Evolutionary conservation across 2,888 invertebrate species (phyloP).

Genomic region (Oscheius sp.): DNA sequence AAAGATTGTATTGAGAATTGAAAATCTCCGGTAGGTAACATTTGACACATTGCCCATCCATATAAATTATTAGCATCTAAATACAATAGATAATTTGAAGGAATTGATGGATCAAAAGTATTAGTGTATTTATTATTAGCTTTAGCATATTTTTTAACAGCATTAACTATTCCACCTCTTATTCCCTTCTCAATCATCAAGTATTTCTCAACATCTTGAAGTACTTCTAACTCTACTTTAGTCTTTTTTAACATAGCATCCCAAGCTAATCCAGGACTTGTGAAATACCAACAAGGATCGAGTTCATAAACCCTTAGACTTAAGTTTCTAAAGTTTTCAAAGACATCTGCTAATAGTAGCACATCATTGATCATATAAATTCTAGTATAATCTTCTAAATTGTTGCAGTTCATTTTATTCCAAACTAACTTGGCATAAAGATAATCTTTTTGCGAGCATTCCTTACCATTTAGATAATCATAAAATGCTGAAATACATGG

Average conservation of each 20-base stretch:
- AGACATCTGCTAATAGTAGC: neutral
- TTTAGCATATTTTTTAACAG: neutral
- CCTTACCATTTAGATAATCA: slow-evolving; percentile 36
- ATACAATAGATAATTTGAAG: no score
- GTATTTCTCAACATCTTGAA: no score
- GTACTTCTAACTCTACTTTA: no score
- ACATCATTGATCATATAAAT: slow-evolving; percentile 35
- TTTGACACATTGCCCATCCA: slow-evolving; percentile 59
- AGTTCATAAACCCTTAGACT: slow-evolving; percentile 27
- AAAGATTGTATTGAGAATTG: neutral
- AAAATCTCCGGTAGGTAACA: slow-evolving; percentile 59
- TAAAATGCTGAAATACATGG: slow-evolving; percentile 41
- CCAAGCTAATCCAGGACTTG: no score
- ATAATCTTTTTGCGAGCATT: slow-evolving; percentile 37
- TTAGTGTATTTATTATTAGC: slow-evolving; percentile 33
- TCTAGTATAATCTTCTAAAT: no score
- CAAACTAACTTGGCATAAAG: no score
- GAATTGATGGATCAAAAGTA: no score
- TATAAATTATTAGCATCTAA: no score
- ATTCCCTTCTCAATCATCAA: no score
- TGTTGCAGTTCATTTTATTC: neutral
- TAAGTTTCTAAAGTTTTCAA: neutral
- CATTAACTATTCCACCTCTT: neutral
- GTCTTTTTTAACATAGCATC: no score
- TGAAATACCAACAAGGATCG: no score